These are phyloP conservation scores for Sigmodon hispidus DNA, from an alignment of 2,113 vertebrate species.

Conservation along the genomic window DNA sequence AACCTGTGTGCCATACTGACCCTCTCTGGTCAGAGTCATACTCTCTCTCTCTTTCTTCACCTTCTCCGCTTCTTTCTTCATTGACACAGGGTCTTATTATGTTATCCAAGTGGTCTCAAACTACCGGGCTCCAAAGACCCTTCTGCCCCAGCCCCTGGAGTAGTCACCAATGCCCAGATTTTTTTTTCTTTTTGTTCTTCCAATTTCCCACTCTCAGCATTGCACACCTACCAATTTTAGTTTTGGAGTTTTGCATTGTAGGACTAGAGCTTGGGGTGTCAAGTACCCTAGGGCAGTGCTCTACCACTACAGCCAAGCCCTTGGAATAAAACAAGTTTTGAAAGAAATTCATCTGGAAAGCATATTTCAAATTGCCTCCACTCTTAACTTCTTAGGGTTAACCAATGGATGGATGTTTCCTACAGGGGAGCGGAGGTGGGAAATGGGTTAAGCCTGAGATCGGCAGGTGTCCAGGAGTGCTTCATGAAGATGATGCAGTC, in stretches of 20 bases:
- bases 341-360: not conserved
- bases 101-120: not conserved
- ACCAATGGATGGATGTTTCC: not conserved
- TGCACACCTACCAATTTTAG: not conserved
- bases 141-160: not conserved
- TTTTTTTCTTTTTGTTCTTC: not conserved
- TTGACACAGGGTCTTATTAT: not conserved
- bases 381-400: not conserved
- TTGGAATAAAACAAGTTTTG: not conserved
- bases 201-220: slow-evolving; percentile 27
- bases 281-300: not conserved
- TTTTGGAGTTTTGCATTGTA: not conserved
- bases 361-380: not conserved
- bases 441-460: not conserved
- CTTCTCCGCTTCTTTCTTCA: not conserved
- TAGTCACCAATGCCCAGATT: not conserved
- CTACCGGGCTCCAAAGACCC: not conserved
- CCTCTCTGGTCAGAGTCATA: not conserved
- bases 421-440: not conserved
- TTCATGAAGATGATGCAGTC: not conserved
- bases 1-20: not conserved
- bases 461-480: not conserved
- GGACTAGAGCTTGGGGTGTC: not conserved
- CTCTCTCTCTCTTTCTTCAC: too few species aligned
- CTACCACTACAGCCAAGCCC: too few species aligned